A percentile compares a stretch with the other conserved stretches of the same genome.
Evolutionary conservation across 2,797 vertebrate genomes (phyloP).

Genomic region (Eremophila alpestris): DNA sequence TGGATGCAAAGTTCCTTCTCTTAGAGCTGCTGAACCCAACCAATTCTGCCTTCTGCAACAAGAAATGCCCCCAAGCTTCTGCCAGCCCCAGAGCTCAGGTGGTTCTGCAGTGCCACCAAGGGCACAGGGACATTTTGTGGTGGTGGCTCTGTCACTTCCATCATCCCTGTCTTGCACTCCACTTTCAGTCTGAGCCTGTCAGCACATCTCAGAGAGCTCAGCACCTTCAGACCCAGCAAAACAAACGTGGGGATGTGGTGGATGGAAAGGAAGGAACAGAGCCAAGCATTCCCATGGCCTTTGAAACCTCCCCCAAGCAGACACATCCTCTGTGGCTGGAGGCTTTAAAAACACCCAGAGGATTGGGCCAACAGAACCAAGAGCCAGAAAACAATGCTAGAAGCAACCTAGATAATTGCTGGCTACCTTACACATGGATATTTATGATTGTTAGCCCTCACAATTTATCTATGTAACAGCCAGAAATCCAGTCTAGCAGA

Average conservation of each 20-base stretch:
- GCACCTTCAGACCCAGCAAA: background rate
- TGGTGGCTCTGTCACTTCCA: background rate
- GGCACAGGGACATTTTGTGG: background rate
- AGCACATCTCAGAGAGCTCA: background rate
- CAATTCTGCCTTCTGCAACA: background rate
- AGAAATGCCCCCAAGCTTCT: background rate
- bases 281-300: background rate
- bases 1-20: background rate
- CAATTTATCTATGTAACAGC: background rate
- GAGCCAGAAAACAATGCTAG: background rate
- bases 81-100: background rate
- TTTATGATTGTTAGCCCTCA: background rate
- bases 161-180: fast-evolving
- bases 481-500: background rate
- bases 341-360: background rate
- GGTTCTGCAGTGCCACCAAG: background rate
- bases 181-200: background rate
- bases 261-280: background rate
- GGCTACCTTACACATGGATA: background rate
- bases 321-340: background rate
- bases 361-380: background rate
- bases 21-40: background rate
- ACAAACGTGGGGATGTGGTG: background rate
- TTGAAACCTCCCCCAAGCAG: background rate
- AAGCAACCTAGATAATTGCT: background rate